Evolutionary conservation across 2,113 vertebrate genomes (phyloP), one percentile per base, ranked within the genome.

Genomic region (Sceloporus undulatus): DNA sequence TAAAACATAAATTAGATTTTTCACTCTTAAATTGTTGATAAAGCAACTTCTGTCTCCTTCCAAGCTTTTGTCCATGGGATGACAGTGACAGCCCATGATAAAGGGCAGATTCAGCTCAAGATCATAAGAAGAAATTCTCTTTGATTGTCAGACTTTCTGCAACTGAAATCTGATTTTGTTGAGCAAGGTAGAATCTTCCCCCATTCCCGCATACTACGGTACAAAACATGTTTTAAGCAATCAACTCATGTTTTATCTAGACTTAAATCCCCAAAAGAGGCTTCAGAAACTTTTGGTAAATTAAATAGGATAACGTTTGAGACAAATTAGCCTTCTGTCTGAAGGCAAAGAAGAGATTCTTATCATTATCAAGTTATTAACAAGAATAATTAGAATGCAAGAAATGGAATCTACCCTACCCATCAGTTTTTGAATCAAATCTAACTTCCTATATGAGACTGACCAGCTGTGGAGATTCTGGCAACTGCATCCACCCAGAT

Each of bases 71-170:
- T 87, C 5, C 89, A n/a, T 84, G 59, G 68, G 62, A 79, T 0
- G 40, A 85, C 48, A 91, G 42, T 71, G 62, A 27, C 40, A 91
- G 91, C 42, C 27, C 40, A 68, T 83, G 4, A 78, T n/a, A 6
- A 62, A 85, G 85, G 65, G 38, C 90, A 90, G 91, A 81, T 75
- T 91, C 76, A 90, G 7, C 79, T 82, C 68, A 90, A 93, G 89
- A 82, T 54, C 56, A 62, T 66, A 93, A 84, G 89, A 91, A 83
- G 89, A 91, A 27, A 82, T 90, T 90, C 66, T 29, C 14, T 93
- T 88, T 84, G 78, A 91, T 65, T 91, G 76, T 84, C 85, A 79
- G 74, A 78, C 93, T 62, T 89, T 54, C 70, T 8, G 81, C 27
- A 79, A 66, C 52, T 90, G 70, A 56, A 91, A 93, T 56, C 18